Percentiles rank a stretch among this genome's conserved stretches.
Conservation (phyloP, 1,140 invertebrate genomes). For the Solenopsis invicta region DNA sequence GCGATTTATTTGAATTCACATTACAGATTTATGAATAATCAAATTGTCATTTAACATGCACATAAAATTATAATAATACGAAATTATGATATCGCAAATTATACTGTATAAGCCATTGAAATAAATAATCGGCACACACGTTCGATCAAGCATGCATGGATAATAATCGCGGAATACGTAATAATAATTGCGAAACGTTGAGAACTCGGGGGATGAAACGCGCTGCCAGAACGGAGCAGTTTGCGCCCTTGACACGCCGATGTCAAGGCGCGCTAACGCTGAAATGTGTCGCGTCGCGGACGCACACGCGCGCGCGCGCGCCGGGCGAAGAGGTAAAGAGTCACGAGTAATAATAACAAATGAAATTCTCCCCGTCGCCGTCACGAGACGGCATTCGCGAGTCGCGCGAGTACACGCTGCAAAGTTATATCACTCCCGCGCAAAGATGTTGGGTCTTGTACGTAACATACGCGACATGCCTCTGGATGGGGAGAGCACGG, state of each 20-base stretch:
- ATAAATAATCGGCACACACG: not conserved
- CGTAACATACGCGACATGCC: conserved; percentile 35
- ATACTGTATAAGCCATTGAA: not conserved
- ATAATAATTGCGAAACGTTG: not conserved
- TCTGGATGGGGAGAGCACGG: not conserved
- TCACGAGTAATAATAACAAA: conserved; percentile 58
- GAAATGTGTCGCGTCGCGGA: conserved; percentile 31
- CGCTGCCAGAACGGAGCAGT: not conserved
- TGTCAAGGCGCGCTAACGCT: not conserved
- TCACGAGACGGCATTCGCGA: not conserved
- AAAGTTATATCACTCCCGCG: conserved; percentile 53
- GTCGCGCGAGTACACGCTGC: not conserved
- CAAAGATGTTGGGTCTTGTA: conserved; percentile 54
- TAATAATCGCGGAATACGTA: not conserved
- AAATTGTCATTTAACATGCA: not conserved
- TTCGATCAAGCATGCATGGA: not conserved
- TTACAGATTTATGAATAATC: conserved; percentile 9
- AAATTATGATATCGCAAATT: conserved; percentile 28
- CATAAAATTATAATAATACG: not conserved
- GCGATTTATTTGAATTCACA: not conserved
- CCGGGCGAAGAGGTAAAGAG: conserved; percentile 42
- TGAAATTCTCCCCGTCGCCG: conserved; percentile 36
- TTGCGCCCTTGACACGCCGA: conserved; percentile 23
- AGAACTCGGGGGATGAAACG: not conserved
- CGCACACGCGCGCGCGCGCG: no score